Base-by-base conservation (phyloP, 2,113 vertebrate genomes). In the Clarias macrocephalus region DNA sequence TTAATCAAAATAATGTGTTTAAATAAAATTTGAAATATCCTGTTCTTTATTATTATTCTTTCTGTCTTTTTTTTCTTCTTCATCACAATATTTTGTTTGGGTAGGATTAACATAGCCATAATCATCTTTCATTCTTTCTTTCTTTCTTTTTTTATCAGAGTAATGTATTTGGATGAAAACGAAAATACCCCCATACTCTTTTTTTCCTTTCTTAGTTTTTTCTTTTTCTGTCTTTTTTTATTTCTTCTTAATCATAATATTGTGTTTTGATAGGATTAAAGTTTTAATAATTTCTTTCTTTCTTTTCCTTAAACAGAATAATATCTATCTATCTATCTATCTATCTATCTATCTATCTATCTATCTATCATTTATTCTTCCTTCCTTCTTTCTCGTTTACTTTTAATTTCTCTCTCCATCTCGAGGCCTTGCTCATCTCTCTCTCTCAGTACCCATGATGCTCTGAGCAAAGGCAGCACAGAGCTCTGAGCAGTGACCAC, bases 291-390 rank as follows among this genome's bases (percentile, higher is more conserved):
- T 68, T 66, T 63, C 62, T 25, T 28, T 15, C 66, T 60, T 37
- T 83, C 16, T 87, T 60, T 82, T 21, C 52, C 54, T 56, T 19
- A 33, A 18, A 42, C 19, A 62, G 60, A 62, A 6, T 62, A 62
- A 62, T 63, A 2, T 63, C 23, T 63, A 21, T 28, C 15, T 66
- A 9, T 70, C 9, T 9, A 21, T 56, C 6, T 63, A 54, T 80
- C 54, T 25, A 11, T 84, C 72, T 57, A 23, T 70, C 48, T 57
- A n/a, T 80, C 60, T 59, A 42, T 88, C 73, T 88, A 72, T 80
- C 54, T 79, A 42, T 37, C 6, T 28, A 6, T 66, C 5, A 8
- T 66, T 66, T 66, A 8, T 66, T 28, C 16, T 5, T 68, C 16
- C 16, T 1, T 68, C 18, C 18, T 63, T 60, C 75, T 81, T 56